A percentile compares a stretch with the other conserved stretches of the same genome.
Conservation (phyloP, 2,113 vertebrate species). For the Coregonus clupeaformis region DNA sequence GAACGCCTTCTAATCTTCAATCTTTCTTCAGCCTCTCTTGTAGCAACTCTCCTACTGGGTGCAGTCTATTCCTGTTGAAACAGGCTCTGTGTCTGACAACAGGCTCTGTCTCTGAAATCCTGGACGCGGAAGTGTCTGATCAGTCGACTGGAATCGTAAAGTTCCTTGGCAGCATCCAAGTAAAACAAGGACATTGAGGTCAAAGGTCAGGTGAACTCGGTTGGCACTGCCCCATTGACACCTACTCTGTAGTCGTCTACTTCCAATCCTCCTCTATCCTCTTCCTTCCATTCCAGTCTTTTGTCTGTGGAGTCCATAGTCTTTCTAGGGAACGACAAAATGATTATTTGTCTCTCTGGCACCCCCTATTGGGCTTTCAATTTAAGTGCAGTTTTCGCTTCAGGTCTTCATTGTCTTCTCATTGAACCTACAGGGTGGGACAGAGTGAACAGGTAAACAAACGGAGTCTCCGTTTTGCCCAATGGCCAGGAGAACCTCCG, state of each 20-base stretch:
- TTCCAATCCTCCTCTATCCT: too few relatives aligned
- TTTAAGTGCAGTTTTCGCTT: not conserved
- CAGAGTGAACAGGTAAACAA: not conserved
- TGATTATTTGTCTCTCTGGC: not conserved
- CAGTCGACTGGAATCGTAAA: constrained; percentile 36
- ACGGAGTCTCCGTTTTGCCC: constrained; percentile 5
- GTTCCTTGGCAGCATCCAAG: constrained; percentile 1
- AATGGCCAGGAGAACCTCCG: not conserved
- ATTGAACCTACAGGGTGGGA: constrained; percentile 42
- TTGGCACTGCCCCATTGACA: not conserved
- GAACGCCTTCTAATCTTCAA: not conserved
- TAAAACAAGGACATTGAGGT: too few relatives aligned
- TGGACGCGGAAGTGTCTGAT: constrained; percentile 24
- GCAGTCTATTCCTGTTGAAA: constrained; percentile 87
- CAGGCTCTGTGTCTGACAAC: constrained; percentile 75
- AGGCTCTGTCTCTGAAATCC: constrained; percentile 8
- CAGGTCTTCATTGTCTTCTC: constrained; percentile 46
- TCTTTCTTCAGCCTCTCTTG: too few relatives aligned
- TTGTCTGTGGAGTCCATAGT: too few relatives aligned
- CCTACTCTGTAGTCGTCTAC: not conserved
- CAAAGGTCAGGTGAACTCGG: too few relatives aligned
- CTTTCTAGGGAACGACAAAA: not conserved
- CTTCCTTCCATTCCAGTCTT: too few relatives aligned
- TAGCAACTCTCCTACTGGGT: not conserved
- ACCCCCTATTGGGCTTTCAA: not conserved